Evolutionary conservation across 2,888 invertebrate genomes (phyloP).

Genomic region (Pimpla rufipes): DNA sequence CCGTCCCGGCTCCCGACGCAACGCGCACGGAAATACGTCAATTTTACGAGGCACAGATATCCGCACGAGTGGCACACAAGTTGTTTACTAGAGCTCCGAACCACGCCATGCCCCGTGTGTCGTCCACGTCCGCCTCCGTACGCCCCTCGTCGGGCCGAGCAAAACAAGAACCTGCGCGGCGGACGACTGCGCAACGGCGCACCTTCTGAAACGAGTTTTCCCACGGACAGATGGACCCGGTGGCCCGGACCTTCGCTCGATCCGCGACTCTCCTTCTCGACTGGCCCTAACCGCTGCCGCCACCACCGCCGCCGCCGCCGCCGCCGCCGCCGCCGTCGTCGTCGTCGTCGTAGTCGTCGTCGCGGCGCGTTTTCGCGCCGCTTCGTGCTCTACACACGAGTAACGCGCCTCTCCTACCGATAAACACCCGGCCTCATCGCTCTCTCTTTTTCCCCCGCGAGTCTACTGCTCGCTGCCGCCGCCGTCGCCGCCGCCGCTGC

Average conservation of each 20-base stretch:
- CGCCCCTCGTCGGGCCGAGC: slow-evolving; percentile 74
- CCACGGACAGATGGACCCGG: slow-evolving; percentile 73
- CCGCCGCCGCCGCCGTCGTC: slow-evolving; percentile 46
- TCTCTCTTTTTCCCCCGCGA: slow-evolving; percentile 28
- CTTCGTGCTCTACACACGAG: slow-evolving; percentile 6
- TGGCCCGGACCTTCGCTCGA: slow-evolving; percentile 69
- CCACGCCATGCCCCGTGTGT: slow-evolving; percentile 81
- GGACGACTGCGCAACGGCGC: slow-evolving; percentile 81
- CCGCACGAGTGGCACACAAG: slow-evolving; percentile 82
- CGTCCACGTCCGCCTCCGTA: slow-evolving; percentile 70
- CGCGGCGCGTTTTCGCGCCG: slow-evolving; percentile 40
- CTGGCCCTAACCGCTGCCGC: slow-evolving; percentile 54
- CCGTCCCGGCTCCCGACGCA: too few species aligned
- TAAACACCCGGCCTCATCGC: slow-evolving; percentile 14
- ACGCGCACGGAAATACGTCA: slow-evolving; percentile 74
- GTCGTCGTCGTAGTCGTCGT: slow-evolving; percentile 39
- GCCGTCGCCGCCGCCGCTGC: slow-evolving; percentile 19
- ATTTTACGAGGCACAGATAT: slow-evolving; percentile 76
- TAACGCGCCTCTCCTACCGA: slow-evolving; percentile 14
- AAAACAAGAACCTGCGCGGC: slow-evolving; percentile 84
- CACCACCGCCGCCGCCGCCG: slow-evolving; percentile 45
- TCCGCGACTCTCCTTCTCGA: slow-evolving; percentile 63
- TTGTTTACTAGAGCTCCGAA: slow-evolving; percentile 84
- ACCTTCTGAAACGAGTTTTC: slow-evolving; percentile 82
- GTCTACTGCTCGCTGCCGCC: not conserved